Evolutionary conservation across 2,888 invertebrate species (phyloP), one percentile per base, ranked within the genome.

Genomic region (Phortica okadai): DNA sequence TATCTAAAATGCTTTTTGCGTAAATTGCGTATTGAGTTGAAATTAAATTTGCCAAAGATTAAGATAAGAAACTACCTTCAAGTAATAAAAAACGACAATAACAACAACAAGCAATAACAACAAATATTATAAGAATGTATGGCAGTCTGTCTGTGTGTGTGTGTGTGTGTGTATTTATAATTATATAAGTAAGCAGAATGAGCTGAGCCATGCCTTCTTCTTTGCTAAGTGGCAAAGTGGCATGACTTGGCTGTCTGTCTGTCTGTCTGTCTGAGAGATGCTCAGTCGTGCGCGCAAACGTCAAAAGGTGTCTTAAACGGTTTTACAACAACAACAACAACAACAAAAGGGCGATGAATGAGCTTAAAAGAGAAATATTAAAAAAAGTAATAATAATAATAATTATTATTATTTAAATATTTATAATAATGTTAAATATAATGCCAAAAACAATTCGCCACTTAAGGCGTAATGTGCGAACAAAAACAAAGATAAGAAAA

Each of bases 1-100:
- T 87, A 87, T 88, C 89, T 87, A 88, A 87, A 87, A 87, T 88
- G 86, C 84, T 86, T 88, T 87, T 85, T 87, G 88, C 88, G 86
- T 87, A 88, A 87, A 87, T 88, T 88, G 86, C 84, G 86, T 88
- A 88, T 86, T 86, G 86, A 86, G 86, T 83, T 87, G 87, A 87
- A 87, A 87, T 87, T 87, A 83, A 87, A 87, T 88, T 88, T 87
- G 86, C 88, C 82, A 80, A 45, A 86, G 88, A 88, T 87, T 87
- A 87, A 87, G 88, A 87, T 87, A 87, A 88, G 84, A 83, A 50
- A 50, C 6, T 50, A 6, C 50, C 50, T 78, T 83, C 84, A 86
- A 88, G 84, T 78, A 79, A 77, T 74, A 75, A 72, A 78, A 74
- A 67, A 50, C 66, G 74, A 72, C 67, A 75, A 58, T 77, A 56